Percentiles rank a stretch among this genome's conserved stretches.
Conservation (phyloP, 1,140 invertebrate genomes). For the Megalonaias nervosa region DNA sequence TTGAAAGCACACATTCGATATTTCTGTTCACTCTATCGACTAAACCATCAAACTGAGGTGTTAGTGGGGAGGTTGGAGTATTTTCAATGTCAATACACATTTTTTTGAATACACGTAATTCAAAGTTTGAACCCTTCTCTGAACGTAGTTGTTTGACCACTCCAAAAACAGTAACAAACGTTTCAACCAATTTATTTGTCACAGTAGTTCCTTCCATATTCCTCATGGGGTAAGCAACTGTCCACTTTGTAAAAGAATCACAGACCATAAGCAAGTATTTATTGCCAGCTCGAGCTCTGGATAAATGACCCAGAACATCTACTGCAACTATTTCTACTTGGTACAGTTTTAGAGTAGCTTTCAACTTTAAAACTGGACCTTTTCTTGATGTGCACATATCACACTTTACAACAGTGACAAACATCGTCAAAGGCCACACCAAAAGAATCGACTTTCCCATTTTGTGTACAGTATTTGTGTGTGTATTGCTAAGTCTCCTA, state of each 20-base stretch:
- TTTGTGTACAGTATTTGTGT: background rate
- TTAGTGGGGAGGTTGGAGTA: slow-evolving; percentile 39
- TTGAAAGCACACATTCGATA: slow-evolving; percentile 26
- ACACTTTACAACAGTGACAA: background rate
- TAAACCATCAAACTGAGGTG: slow-evolving; percentile 46
- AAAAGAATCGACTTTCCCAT: background rate
- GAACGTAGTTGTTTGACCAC: slow-evolving; percentile 62
- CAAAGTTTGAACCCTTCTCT: slow-evolving; percentile 61
- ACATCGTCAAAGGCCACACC: background rate
- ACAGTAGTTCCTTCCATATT: slow-evolving; percentile 51
- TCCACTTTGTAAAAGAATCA: slow-evolving; percentile 59
- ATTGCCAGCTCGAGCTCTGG: slow-evolving; percentile 31
- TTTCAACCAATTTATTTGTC: slow-evolving; percentile 60
- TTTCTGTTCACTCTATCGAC: slow-evolving; percentile 49
- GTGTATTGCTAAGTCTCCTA: background rate
- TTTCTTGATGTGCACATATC: background rate
- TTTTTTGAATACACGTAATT: slow-evolving; percentile 36
- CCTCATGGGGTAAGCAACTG: slow-evolving; percentile 40
- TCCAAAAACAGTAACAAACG: slow-evolving; percentile 63
- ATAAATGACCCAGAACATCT: slow-evolving; percentile 34
- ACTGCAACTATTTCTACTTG: slow-evolving; percentile 18
- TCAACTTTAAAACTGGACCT: background rate
- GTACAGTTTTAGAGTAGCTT: background rate
- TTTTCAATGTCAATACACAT: slow-evolving; percentile 43
- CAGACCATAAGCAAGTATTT: slow-evolving; percentile 45